Evolutionary conservation across 2,113 vertebrate genomes (phyloP).

Genomic region (Myotis yumanensis): DNA sequence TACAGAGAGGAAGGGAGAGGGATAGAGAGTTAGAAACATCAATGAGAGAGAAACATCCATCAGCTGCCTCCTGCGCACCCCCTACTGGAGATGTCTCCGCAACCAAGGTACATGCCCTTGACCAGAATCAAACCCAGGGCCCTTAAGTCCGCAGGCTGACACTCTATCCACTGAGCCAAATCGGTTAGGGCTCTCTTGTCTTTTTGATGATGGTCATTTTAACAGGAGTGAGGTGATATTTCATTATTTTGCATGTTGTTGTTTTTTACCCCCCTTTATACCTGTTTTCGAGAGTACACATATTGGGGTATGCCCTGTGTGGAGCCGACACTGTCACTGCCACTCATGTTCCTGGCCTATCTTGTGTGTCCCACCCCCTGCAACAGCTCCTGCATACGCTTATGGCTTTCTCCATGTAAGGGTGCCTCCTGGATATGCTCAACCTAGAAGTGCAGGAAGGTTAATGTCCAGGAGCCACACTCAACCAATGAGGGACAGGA

Average conservation of each 20-base stretch:
- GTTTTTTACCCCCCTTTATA: background rate
- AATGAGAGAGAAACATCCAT: too few species aligned
- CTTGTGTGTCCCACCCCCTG: background rate
- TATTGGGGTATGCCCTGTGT: background rate
- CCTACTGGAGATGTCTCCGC: too few species aligned
- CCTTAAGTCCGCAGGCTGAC: too few species aligned
- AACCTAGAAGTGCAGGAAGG: background rate
- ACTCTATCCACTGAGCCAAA: too few species aligned
- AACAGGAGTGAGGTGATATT: background rate
- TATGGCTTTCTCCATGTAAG: background rate
- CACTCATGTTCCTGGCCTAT: background rate
- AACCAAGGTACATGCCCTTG: too few species aligned
- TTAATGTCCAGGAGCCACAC: background rate
- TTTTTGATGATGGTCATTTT: background rate
- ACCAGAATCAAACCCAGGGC: too few species aligned
- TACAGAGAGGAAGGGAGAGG: too few species aligned
- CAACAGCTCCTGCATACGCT: too few species aligned
- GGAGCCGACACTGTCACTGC: too few species aligned
- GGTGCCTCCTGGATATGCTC: background rate
- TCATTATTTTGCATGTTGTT: background rate
- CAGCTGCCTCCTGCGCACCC: too few species aligned
- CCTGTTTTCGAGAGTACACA: background rate
- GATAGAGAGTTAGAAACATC: too few species aligned
- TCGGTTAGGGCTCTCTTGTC: background rate
- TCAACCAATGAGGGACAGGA: background rate